These are phyloP conservation scores for Tichodroma muraria DNA, from an alignment of 2,113 vertebrate genomes.

Conservation along the genomic window DNA sequence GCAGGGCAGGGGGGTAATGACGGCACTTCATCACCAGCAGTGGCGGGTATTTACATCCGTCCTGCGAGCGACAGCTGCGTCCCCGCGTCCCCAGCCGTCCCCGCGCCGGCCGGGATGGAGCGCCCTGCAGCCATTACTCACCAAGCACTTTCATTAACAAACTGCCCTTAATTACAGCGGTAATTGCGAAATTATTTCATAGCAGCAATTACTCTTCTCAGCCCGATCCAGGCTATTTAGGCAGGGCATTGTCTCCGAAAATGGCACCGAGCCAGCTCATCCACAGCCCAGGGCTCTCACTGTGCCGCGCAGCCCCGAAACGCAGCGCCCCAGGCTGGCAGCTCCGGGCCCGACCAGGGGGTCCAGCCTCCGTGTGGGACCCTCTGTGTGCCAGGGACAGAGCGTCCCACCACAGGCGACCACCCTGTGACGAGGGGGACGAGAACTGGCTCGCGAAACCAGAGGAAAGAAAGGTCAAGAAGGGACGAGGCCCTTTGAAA, in stretches of 20 bases:
- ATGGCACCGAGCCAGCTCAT: constrained; percentile 54
- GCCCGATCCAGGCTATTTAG: constrained; percentile 67
- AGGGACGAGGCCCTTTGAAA: background rate
- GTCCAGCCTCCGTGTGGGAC: background rate
- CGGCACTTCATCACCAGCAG: constrained; percentile 63
- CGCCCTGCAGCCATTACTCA: constrained; percentile 71
- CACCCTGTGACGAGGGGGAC: background rate
- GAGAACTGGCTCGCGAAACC: background rate
- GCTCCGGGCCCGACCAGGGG: accelerated
- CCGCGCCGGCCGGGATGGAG: constrained; percentile 44
- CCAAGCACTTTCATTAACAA: constrained; percentile 75
- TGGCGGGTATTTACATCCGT: constrained; percentile 42
- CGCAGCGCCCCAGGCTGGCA: background rate
- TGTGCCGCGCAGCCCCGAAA: background rate
- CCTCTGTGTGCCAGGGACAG: accelerated
- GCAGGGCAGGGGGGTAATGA: constrained; percentile 67
- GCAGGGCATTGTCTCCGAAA: constrained; percentile 48
- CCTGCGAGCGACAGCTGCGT: constrained; percentile 63
- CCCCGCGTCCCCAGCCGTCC: constrained; percentile 53
- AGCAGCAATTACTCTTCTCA: constrained; percentile 71
- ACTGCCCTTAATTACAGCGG: constrained; percentile 79
- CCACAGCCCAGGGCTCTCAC: background rate
- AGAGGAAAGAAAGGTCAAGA: background rate
- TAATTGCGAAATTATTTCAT: constrained; percentile 78
- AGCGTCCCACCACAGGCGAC: background rate